A percentile compares a stretch with the other conserved stretches of the same genome.
Evolutionary conservation across 2,797 vertebrate species (phyloP).

Genomic region (Micropoecilia bifurca): DNA sequence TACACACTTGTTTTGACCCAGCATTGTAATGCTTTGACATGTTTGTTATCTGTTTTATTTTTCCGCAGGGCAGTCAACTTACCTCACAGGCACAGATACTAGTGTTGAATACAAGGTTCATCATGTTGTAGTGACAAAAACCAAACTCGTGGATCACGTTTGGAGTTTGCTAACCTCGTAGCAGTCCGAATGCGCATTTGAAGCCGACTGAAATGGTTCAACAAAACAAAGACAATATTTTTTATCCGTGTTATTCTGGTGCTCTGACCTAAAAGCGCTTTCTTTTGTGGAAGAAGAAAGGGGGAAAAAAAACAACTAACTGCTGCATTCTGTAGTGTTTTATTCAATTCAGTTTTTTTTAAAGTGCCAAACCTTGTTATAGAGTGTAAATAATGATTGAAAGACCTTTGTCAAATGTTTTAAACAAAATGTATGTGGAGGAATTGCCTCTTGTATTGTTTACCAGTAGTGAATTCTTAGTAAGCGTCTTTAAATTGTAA

Average conservation of each 20-base stretch:
- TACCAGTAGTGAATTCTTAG: conserved; percentile 96
- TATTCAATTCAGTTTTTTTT: conserved; percentile 75
- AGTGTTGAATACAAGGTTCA: not conserved
- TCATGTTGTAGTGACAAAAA: conserved; percentile 25
- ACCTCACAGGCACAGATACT: not conserved
- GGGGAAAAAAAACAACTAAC: conserved; percentile 79
- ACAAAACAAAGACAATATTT: not conserved
- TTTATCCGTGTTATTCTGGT: conserved; percentile 53
- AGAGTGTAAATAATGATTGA: conserved; percentile 93
- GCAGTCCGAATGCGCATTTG: conserved; percentile 13
- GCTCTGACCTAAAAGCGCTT: conserved; percentile 77
- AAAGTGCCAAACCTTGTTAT: conserved; percentile 94
- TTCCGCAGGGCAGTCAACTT: conserved; percentile 11
- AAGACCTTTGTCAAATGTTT: conserved; percentile 62
- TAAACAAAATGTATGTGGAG: conserved; percentile 70
- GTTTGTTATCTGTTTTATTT: conserved; percentile 11
- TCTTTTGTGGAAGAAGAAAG: conserved; percentile 72
- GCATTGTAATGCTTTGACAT: conserved; percentile 16
- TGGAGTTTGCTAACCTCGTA: conserved; percentile 14
- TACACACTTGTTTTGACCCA: not conserved
- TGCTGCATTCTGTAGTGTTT: conserved; percentile 65
- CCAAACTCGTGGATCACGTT: conserved; percentile 13
- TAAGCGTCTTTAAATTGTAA: conserved; percentile 83
- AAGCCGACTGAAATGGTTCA: conserved; percentile 21
- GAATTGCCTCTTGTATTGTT: conserved; percentile 96